These are phyloP conservation scores for Hippasteria phrygiana DNA, from an alignment of 53 echinoderm and acorn worm genomes.

Conservation along the genomic window DNA sequence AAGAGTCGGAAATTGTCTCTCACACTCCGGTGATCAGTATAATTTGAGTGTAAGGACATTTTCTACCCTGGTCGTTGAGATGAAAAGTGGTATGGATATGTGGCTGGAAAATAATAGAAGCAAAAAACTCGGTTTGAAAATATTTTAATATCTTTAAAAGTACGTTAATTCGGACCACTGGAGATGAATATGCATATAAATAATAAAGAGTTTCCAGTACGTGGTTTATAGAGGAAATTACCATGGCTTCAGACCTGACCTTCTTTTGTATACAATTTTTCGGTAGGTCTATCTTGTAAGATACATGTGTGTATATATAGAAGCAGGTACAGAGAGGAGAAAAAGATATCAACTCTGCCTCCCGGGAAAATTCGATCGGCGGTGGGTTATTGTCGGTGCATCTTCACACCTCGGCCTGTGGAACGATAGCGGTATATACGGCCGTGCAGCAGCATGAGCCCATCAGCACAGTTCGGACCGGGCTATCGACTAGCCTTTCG, in stretches of 20 bases:
- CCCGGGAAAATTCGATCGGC: slow-evolving; percentile 39
- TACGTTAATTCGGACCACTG: too few species aligned
- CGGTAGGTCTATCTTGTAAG: not conserved
- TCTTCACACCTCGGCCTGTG: slow-evolving; percentile 12
- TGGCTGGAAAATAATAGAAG: too few species aligned
- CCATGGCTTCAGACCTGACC: slow-evolving; percentile 26
- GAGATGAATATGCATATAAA: not conserved
- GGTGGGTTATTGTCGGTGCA: slow-evolving; percentile 12
- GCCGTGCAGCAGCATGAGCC: too few species aligned
- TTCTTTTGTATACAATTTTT: not conserved
- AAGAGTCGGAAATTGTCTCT: not conserved
- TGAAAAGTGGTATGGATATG: too few species aligned
- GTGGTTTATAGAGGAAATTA: slow-evolving; percentile 22
- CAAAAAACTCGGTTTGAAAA: too few species aligned
- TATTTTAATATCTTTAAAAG: too few species aligned
- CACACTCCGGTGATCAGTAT: not conserved
- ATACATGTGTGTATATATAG: not conserved
- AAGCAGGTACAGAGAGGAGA: not conserved
- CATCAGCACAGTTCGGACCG: not conserved
- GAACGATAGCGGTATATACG: not conserved
- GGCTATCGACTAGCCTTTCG: not conserved
- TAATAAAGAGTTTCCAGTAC: not conserved
- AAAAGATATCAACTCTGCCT: slow-evolving; percentile 9
- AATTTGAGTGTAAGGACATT: not conserved
- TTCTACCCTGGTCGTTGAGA: too few species aligned